Evolutionary conservation across 2,797 vertebrate genomes (phyloP), one percentile per base, ranked within the genome.

Genomic region (Yasuhikotakia modesta): DNA sequence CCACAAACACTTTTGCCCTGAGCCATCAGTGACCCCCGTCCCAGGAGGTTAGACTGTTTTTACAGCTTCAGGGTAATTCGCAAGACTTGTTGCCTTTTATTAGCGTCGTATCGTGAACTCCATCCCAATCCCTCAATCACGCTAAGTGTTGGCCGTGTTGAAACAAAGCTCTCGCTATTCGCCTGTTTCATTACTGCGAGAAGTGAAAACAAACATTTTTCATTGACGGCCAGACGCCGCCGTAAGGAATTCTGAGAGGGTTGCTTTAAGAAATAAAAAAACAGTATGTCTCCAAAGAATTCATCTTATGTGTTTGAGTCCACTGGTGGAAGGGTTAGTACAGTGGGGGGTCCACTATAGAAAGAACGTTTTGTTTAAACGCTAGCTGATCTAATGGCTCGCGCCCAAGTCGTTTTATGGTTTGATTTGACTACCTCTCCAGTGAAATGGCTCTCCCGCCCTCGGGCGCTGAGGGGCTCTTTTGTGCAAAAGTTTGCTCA

Each of bases 311-410:
- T 83, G 81, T 88, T 82, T 69, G 57, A 30, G 61, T 76, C 78
- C 58, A 58, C 67, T 61, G 72, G 75, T 83, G 75, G 76, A 80
- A 70, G 60, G 78, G 73, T 22, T 45, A 16, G 24, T 64, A 60
- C 32, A 58, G 64, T 61, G 55, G 73, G 30, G 76, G 74, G 39
- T 35, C 76, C 2, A 74, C 70, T 67, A 7, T 87, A 90, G 88
- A 91, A 91, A 89, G 88, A 76, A 82, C 32, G 85, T 90, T 92
- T 91, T 93, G 89, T 92, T 91, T 85, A 83, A 86, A 88, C 81
- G 66, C 45, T 60, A 75, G 78, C 73, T 73, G 58, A 87, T 85
- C 88, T 87, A 87, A 84, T 80, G 85, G 83, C 83, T 85, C 82
- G 80, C 79, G 78, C 1, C 82, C 85, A 82, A 82, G 74, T 81